Evolutionary conservation across 2,797 vertebrate species (phyloP).

Genomic region (Lagorchestes hirsutus): DNA sequence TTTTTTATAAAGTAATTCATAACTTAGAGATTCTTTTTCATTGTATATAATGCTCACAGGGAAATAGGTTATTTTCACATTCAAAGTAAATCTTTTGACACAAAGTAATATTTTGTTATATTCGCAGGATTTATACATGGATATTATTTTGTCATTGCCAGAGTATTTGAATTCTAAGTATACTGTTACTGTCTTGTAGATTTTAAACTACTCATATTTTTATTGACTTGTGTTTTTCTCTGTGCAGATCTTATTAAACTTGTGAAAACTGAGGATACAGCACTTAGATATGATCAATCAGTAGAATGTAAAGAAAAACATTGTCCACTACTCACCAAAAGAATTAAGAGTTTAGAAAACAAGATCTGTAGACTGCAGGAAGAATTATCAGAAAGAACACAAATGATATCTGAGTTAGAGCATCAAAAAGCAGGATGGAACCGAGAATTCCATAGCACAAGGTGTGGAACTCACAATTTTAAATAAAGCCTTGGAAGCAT

Average conservation of each 20-base stretch:
- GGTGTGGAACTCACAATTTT: slow-evolving; percentile 83
- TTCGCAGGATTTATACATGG: neutral
- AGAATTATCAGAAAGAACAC: slow-evolving; percentile 89
- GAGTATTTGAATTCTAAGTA: neutral
- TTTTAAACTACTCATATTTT: no score
- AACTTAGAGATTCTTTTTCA: neutral
- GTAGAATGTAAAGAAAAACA: slow-evolving; percentile 90
- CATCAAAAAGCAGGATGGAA: slow-evolving; percentile 91
- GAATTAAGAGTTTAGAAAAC: slow-evolving; percentile 89
- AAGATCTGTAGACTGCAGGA: slow-evolving; percentile 86
- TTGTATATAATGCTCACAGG: neutral
- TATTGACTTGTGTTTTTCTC: slow-evolving; percentile 53
- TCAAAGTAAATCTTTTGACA: neutral
- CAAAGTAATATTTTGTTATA: neutral
- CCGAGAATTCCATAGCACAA: slow-evolving; percentile 91
- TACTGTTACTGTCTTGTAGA: neutral
- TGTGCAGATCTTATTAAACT: slow-evolving; percentile 90
- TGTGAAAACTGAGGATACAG: slow-evolving; percentile 93
- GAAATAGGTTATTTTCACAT: neutral
- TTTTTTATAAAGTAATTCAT: neutral
- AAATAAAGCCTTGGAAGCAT: slow-evolving; percentile 22
- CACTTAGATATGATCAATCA: slow-evolving; percentile 93
- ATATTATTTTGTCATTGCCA: neutral
- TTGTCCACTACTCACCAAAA: slow-evolving; percentile 86
- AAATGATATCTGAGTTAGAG: slow-evolving; percentile 89